Conservation (phyloP, 2,113 vertebrate genomes). For the Nycticebus coucang region DNA sequence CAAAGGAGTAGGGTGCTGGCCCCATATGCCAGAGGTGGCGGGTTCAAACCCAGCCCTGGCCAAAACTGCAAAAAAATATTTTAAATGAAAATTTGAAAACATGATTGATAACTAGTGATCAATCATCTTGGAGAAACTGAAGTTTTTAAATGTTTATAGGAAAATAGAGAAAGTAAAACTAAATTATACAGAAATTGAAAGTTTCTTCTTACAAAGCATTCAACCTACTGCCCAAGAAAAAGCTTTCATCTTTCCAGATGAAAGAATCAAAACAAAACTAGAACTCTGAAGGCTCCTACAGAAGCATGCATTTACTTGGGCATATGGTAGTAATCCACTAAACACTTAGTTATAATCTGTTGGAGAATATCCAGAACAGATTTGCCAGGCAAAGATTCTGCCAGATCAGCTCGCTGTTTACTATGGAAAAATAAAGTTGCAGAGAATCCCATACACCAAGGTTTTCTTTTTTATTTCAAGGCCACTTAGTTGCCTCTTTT, state of each 20-base stretch:
- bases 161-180: neutral
- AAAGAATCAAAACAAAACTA: slow-evolving; percentile 55
- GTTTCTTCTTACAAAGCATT: slow-evolving; percentile 47
- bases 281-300: slow-evolving; percentile 52
- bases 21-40: no score
- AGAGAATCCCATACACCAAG: neutral
- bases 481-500: neutral
- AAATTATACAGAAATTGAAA: slow-evolving; percentile 26
- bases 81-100: slow-evolving; percentile 4
- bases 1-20: no score
- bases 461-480: slow-evolving; percentile 42
- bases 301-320: slow-evolving; percentile 50
- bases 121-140: neutral
- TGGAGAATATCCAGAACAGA: slow-evolving; percentile 61
- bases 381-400: slow-evolving; percentile 49
- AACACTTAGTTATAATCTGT: slow-evolving; percentile 22
- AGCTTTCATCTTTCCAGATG: slow-evolving; percentile 72
- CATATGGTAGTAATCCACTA: slow-evolving; percentile 73
- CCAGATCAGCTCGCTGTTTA: slow-evolving; percentile 39
- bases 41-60: no score
- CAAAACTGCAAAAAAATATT: no score
- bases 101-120: neutral
- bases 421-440: slow-evolving; percentile 25
- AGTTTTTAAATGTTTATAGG: slow-evolving; percentile 41
- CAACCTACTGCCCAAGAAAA: slow-evolving; percentile 26